Evolutionary conservation across 92 coral and sea anemone genomes (phyloP), one percentile per base, ranked within the genome.

Genomic region (Phenganax subtilis): DNA sequence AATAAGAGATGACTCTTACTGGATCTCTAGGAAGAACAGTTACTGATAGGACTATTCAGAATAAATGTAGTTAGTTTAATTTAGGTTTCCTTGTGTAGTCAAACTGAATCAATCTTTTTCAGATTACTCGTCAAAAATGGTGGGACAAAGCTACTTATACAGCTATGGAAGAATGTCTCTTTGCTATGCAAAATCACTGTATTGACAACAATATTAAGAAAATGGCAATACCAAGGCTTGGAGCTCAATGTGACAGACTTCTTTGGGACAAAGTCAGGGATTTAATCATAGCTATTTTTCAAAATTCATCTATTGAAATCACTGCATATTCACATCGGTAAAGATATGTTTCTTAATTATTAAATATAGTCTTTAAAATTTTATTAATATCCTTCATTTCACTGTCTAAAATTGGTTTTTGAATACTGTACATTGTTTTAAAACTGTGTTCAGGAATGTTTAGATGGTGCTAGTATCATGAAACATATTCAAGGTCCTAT

Each of bases 71-170:
- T n/a, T n/a, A n/a, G n/a, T n/a, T n/a, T n/a, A n/a, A n/a, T n/a
- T n/a, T n/a, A n/a, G 47, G 47, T 37, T 37, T 37, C 25, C 65
- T 59, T 3, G 2, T 59, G 16, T 14, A 59, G 16, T 16, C 25
- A 7, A 30, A n/a, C 7, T 0, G 57, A 47, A 57, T 63, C 3
- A 44, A 29, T 65, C 55, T 10, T 15, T 63, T 68, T 69, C 63
- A 93, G 98, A 87, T 93, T 54, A 90, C 96, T 57, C 80, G 90
- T 52, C 81, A 74, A 31, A 88, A 84, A 55, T 93, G 98, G 98
- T 93, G 98, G 98, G 98, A 93, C 20, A 58, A 85, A 53, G 90
- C 88, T 12, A 83, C 90, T 2, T 86, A 76, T 12, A 64, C 78
- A 9, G 76, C 92, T 2, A 83, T 90, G 87, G 91, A 77, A 76